A percentile compares a stretch with the other conserved stretches of the same genome.
Evolutionary conservation across 2,797 vertebrate genomes (phyloP).

Genomic region (Myripristis jacobus): DNA sequence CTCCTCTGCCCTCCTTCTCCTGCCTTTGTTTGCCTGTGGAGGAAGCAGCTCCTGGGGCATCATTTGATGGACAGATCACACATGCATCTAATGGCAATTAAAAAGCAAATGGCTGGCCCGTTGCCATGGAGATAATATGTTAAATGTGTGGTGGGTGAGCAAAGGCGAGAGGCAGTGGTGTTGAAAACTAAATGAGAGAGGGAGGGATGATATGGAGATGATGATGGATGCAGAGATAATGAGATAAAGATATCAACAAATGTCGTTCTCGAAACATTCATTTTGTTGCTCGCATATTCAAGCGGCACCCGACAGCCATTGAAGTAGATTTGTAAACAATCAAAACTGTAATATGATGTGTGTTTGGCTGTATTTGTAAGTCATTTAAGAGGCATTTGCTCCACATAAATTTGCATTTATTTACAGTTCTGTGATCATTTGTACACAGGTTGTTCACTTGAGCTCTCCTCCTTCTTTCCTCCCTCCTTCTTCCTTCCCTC

Average conservation of each 20-base stretch:
- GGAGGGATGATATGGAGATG: constrained; percentile 19
- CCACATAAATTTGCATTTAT: constrained; percentile 15
- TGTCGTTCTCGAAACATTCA: constrained; percentile 26
- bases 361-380: constrained; percentile 34
- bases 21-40: constrained; percentile 51
- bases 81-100: constrained; percentile 82
- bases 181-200: constrained; percentile 37
- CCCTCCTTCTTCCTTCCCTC: background rate
- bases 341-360: constrained; percentile 12
- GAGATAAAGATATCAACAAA: constrained; percentile 54
- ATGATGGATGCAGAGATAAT: constrained; percentile 59
- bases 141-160: constrained; percentile 62
- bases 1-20: constrained; percentile 19
- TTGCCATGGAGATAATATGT: constrained; percentile 80
- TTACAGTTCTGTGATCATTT: constrained; percentile 35
- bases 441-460: constrained; percentile 26
- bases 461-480: background rate
- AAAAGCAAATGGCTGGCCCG: constrained; percentile 78
- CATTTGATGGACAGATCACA: constrained; percentile 79
- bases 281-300: constrained; percentile 30
- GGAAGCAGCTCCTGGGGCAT: constrained; percentile 54
- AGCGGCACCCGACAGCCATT: constrained; percentile 22
- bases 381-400: constrained; percentile 34
- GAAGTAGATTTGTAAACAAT: constrained; percentile 29
- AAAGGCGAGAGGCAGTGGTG: constrained; percentile 49